Conservation (phyloP, 2,113 vertebrate species). For the Cranoglanis bouderius region DNA sequence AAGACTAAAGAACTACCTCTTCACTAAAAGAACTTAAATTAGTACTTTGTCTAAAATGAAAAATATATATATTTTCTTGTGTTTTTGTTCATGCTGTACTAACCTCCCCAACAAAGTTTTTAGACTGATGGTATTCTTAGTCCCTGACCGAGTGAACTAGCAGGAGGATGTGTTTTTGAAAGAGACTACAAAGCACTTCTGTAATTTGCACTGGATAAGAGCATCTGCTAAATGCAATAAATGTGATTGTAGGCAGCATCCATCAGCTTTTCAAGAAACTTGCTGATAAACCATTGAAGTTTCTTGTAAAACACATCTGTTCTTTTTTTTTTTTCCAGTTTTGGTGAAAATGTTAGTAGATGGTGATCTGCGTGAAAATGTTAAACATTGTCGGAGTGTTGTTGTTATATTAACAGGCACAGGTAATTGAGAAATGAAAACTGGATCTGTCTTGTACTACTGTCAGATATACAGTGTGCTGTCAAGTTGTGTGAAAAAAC, state of each 20-base stretch:
- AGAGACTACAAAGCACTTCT: neutral
- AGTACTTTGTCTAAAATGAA: neutral
- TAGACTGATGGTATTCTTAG: neutral
- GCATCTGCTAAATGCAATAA: neutral
- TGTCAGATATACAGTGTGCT: conserved; percentile 35
- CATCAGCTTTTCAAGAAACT: neutral
- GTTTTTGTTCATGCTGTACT: neutral
- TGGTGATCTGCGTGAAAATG: neutral
- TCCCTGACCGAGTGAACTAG: neutral
- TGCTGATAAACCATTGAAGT: neutral
- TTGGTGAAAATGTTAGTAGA: neutral
- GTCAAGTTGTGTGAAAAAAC: conserved; percentile 35
- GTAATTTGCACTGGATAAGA: neutral
- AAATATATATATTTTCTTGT: neutral
- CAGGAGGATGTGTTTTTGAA: neutral
- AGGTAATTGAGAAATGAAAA: conserved; percentile 19
- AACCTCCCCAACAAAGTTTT: neutral
- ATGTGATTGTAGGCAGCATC: neutral
- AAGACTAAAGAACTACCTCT: neutral
- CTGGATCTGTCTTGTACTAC: conserved; percentile 20
- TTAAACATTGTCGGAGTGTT: conserved; percentile 3
- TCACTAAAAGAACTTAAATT: neutral
- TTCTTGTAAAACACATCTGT: neutral
- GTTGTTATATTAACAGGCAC: neutral
- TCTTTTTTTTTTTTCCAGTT: neutral